Percentiles rank a stretch among this genome's conserved stretches.
phyloP scores from a whole-genome alignment of 1,140 invertebrate genomes.

The Drosophila malerkotliana region DNA sequence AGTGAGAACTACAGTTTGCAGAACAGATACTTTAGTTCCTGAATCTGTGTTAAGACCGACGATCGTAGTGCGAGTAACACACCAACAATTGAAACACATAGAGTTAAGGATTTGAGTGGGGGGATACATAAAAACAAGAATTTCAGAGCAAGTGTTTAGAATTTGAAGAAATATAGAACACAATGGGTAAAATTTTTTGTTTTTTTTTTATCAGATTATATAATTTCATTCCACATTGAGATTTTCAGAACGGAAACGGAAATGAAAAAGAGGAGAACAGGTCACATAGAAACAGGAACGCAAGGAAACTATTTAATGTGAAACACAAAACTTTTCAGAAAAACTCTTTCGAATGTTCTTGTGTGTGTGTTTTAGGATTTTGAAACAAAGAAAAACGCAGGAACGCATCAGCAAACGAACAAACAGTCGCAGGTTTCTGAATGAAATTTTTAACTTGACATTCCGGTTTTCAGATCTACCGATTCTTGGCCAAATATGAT shows the following conservation, averaged over 20 bases:
- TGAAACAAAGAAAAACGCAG: constrained; percentile 55
- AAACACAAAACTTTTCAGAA: constrained; percentile 28
- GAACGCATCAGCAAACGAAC: constrained; percentile 76
- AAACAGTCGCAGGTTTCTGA: constrained; percentile 55
- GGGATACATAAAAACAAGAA: constrained; percentile 17
- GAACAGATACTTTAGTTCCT: constrained; percentile 24
- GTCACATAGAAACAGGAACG: constrained; percentile 38
- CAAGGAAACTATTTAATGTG: constrained; percentile 19
- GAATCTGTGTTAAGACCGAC: constrained; percentile 41
- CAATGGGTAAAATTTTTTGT: constrained; percentile 10
- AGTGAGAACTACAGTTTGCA: constrained; percentile 23
- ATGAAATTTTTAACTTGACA: constrained; percentile 19
- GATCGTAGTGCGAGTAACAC: constrained; percentile 67
- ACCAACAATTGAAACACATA: constrained; percentile 61
- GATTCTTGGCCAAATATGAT: constrained; percentile 75
- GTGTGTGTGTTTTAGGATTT: constrained; percentile 10
- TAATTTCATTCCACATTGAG: constrained; percentile 74
- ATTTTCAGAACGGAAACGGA: constrained; percentile 46
- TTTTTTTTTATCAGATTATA: constrained; percentile 14
- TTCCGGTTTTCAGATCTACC: constrained; percentile 37
- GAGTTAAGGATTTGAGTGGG: constrained; percentile 35
- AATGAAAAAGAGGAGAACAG: constrained; percentile 22
- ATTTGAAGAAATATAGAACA: constrained; percentile 24
- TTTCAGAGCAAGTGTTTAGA: constrained; percentile 13
- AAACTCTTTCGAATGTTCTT: constrained; percentile 8